Evolutionary conservation across 1,140 invertebrate genomes (phyloP).

Genomic region (Leptopilina boulardi): DNA sequence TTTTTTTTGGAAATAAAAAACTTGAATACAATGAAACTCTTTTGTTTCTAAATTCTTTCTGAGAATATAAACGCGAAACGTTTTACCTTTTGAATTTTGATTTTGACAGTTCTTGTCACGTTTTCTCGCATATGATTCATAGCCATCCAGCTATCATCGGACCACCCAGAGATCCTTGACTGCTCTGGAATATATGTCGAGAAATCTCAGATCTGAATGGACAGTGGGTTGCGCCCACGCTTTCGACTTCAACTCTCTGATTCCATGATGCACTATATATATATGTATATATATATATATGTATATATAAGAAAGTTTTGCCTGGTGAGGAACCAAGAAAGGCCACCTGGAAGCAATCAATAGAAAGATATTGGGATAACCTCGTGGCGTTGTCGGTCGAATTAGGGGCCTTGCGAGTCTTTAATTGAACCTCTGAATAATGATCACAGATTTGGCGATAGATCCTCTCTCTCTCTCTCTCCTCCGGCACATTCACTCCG

Average conservation of each 20-base stretch:
- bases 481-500: conserved; percentile 1
- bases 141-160: conserved; percentile 61
- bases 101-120: conserved; percentile 13
- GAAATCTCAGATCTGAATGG: conserved; percentile 69
- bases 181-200: conserved; percentile 67
- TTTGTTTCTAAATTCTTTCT: too few species aligned
- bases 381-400: conserved; percentile 64
- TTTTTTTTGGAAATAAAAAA: too few species aligned
- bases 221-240: conserved; percentile 68
- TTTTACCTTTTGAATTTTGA: too few species aligned
- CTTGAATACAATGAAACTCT: too few species aligned
- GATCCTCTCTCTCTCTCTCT: conserved; percentile 34
- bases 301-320: conserved; percentile 36
- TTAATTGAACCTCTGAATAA: conserved; percentile 76
- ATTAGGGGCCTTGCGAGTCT: conserved; percentile 71
- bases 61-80: too few species aligned
- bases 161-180: conserved; percentile 70
- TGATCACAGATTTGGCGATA: conserved; percentile 71
- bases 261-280: conserved; percentile 43
- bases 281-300: too few species aligned
- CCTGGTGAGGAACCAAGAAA: conserved; percentile 44
- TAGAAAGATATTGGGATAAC: conserved; percentile 72
- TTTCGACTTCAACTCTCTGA: conserved; percentile 39
- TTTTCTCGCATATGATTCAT: conserved; percentile 66
- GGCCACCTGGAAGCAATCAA: conserved; percentile 70